Evolutionary conservation across 1,140 invertebrate species (phyloP), one percentile per base, ranked within the genome.

Genomic region (Drosophila nasuta): DNA sequence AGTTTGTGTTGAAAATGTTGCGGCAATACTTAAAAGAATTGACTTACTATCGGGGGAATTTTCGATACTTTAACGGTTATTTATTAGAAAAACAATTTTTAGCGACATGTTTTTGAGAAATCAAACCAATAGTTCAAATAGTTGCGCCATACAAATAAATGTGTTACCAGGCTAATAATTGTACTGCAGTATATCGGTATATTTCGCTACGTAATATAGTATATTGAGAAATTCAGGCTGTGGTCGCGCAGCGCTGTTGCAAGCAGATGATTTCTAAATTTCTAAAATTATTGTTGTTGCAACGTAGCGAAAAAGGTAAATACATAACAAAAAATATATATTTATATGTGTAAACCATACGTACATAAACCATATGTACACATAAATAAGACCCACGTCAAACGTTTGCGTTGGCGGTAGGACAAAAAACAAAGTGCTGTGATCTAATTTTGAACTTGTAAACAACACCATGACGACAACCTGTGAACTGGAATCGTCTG

Each of bases 201-300:
- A 48, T 13, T 41, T n/a, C n/a, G 20, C 4, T 8, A 11, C 11
- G 15, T 30, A 51, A 51, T 11, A 20, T 17, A 3, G 25, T 13
- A 25, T 45, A 66, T 11, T 66, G 30, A 33, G 15, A n/a, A 49
- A 20, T n/a, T 20, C 45, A 30, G 17, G 4, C n/a, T 43, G n/a
- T n/a, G 41, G 41, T 43, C n/a, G 41, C 41, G 20, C 20, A 25
- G 20, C 20, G 20, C 20, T 25, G 41, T 13, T 43, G 35, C 51
- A 76, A 64, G 52, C 59, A 75, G 56, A 65, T 62, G 75, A 73
- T 72, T 73, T 73, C 69, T 58, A 74, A 77, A 63, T 74, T 72
- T 74, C 63, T 74, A 75, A 75, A 38, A 57, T 69, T 48, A 56
- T 73, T 62, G 71, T 63, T 63, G 72, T 63, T 63, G 72, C 72